Evolutionary conservation across 2,113 vertebrate species (phyloP).

Genomic region (Damaliscus lunatus): DNA sequence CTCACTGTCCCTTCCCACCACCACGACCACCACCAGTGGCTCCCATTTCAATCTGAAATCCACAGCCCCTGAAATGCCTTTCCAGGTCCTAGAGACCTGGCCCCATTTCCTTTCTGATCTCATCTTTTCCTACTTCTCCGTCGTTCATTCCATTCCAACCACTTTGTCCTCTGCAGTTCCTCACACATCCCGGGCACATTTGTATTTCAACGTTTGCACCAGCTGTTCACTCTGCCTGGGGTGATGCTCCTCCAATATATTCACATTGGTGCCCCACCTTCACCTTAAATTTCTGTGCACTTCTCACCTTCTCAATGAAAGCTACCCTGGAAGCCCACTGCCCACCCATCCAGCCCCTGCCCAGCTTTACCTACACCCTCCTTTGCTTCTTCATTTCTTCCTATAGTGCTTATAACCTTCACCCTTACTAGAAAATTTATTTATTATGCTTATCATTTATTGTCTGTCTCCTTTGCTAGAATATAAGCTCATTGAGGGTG

Average conservation of each 20-base stretch:
- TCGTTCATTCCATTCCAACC: background rate
- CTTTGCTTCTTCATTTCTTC: background rate
- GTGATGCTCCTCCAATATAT: background rate
- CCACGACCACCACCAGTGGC: background rate
- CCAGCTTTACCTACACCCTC: background rate
- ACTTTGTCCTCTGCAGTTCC: background rate
- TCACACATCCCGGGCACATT: background rate
- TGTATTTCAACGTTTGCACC: background rate
- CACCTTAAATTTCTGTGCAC: background rate
- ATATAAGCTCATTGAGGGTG: background rate
- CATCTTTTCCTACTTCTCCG: background rate
- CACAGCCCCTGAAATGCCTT: background rate
- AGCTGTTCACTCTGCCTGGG: background rate
- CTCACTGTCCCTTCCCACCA: background rate
- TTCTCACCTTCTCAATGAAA: background rate
- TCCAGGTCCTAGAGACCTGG: background rate
- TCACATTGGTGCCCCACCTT: background rate
- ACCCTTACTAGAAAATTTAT: background rate
- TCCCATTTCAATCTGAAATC: background rate
- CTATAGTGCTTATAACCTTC: background rate
- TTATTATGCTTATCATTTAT: background rate
- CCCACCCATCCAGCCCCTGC: background rate
- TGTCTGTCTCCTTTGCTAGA: background rate
- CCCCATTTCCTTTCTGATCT: background rate
- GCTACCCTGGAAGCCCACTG: background rate